Base-by-base conservation (phyloP, 2,797 vertebrate species). In the Rhinichthys osculus region DNA sequence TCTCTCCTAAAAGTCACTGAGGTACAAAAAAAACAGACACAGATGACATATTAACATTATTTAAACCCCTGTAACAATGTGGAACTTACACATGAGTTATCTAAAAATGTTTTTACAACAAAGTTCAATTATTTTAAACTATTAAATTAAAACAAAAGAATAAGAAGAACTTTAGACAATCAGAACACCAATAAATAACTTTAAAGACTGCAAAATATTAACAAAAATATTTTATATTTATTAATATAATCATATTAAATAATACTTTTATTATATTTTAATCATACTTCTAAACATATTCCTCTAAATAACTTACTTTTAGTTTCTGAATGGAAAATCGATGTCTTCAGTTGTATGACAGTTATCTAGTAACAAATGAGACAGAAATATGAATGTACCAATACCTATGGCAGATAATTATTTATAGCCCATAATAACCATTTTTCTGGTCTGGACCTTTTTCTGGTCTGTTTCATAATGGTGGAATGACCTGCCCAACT, bases 1-100 rank as follows among this genome's bases (percentile, higher is more conserved):
- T 95, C 95, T 92, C 95, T 94, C 87, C 95, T 95, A 89, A 95
- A 95, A 0, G 95, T 91, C 95, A 96, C 95, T 96, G 85, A 1
- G 82, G 87, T 57, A 57, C 23, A 57, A 3, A 76, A 52, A 4
- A 76, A 71, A 85, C 38, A 74, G 11, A 90, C 90, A 72, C 91
- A 62, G n/a, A 79, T 17, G 52, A 57, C 5, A 16, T 35, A 82
- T 62, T 3, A 59, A n/a, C 7, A 13, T n/a, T 21, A 14, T 21
- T 42, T 54, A 7, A 42, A 44, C 13, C 6, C 42, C 21, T 27
- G 35, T 52, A 74, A 54, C 30, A 8, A 50, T 19, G 33, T 50
- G 16, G 19, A 50, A 76, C 17, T 3, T 74, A 74, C 44, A 52
- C 16, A 44, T 40, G 10, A 19, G 8, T 50, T 47, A 44, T 47